Evolutionary conservation across 1,140 invertebrate genomes (phyloP), one percentile per base, ranked within the genome.

Genomic region (Lysiphlebus fabarum): DNA sequence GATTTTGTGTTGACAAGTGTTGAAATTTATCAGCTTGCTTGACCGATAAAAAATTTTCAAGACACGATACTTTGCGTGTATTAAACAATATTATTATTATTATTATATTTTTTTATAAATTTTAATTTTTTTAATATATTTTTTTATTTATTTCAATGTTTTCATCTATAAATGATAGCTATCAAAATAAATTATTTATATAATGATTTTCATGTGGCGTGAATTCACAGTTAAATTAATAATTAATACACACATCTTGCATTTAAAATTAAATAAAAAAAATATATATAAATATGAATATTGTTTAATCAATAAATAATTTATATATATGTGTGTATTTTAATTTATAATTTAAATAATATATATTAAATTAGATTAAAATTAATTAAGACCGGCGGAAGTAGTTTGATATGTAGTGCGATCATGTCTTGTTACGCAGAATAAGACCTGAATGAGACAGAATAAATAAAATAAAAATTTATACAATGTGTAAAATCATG

Each of bases 341-440:
- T 26, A 26, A 2, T 26, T 26, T 26, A 2, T 26, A 2, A 2
- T 4, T 26, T 26, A 2, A 1, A 26, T 26, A 2, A 26, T 17
- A 17, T 26, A 2, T 26, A 26, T 26, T 4, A 26, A 26, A 26
- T 26, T 26, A 26, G 17, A 26, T 26, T 26, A 26, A 26, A 26
- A 42, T 11, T 11, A 44, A 56, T 64, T 59, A 54, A 49, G 48
- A 51, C 55, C 58, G 68, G 60, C 67, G 66, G 70, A 69, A 70
- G 62, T 66, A n/a, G n/a, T 51, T 63, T 53, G 59, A 62, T 61
- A 45, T 63, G 17, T 26, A 48, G 60, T 65, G 61, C 54, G 49
- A 65, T 61, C 62, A 67, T 61, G 58, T 63, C 50, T 61, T 53
- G 62, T 65, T 65, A 70, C 70, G 65, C 62, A 65, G 68, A 68